Percentiles rank a stretch among this genome's conserved stretches.
phyloP scores from a whole-genome alignment of 2,888 invertebrate species.

The Thera britannica region DNA sequence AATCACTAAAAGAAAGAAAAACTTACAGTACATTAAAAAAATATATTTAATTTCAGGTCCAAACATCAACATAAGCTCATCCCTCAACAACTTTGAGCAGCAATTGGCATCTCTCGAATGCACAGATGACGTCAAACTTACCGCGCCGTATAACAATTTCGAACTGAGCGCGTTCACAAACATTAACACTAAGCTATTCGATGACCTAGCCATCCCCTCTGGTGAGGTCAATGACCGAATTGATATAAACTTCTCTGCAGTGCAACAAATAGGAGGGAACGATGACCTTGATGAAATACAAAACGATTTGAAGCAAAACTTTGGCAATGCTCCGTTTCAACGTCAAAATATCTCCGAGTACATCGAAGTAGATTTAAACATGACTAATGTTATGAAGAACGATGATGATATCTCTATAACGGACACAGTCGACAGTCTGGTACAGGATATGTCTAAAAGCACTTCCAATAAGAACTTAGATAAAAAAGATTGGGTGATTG shows the following conservation, averaged over 20 bases:
- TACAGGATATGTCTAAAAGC: slow-evolving; percentile 59
- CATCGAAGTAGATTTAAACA: slow-evolving; percentile 71
- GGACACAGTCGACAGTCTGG: slow-evolving; percentile 65
- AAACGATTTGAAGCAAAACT: slow-evolving; percentile 56
- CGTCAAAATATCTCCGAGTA: slow-evolving; percentile 61
- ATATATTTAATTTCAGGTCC: slow-evolving; percentile 20
- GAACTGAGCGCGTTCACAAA: slow-evolving; percentile 69
- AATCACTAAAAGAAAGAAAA: too few species aligned
- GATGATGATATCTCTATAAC: slow-evolving; percentile 76
- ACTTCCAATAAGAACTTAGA: slow-evolving; percentile 45
- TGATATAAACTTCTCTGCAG: slow-evolving; percentile 66
- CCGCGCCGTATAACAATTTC: slow-evolving; percentile 58
- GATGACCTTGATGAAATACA: slow-evolving; percentile 74
- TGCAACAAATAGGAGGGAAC: slow-evolving; percentile 52
- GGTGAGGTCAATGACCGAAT: slow-evolving; percentile 65
- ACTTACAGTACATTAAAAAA: too few species aligned
- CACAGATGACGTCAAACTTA: slow-evolving; percentile 54
- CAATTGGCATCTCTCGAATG: slow-evolving; percentile 60
- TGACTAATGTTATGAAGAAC: slow-evolving; percentile 55
- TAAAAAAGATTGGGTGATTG: slow-evolving; percentile 58
- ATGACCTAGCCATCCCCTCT: slow-evolving; percentile 57
- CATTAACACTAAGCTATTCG: slow-evolving; percentile 64
- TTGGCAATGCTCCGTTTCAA: slow-evolving; percentile 50
- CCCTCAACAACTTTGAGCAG: slow-evolving; percentile 62
- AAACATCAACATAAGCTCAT: slow-evolving; percentile 47